Evolutionary conservation across 2,113 vertebrate species (phyloP).

Genomic region (Carassius carassius): DNA sequence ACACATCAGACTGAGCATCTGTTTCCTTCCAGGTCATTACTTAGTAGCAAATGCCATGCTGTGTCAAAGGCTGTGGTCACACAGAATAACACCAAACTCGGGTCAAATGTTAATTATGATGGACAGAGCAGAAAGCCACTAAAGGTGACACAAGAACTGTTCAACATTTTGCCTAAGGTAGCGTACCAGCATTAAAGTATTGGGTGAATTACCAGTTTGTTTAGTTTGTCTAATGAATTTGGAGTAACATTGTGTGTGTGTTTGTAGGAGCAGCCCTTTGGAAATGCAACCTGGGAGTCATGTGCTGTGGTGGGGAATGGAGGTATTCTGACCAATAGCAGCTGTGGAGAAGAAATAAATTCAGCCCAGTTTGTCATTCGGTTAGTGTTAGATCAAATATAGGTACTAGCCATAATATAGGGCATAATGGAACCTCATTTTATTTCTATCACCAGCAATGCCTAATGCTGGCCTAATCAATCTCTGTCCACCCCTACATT

Average conservation of each 20-base stretch:
- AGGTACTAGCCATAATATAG: too few relatives aligned
- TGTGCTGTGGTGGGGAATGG: slow-evolving; percentile 79
- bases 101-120: slow-evolving; percentile 69
- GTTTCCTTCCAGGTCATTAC: slow-evolving; percentile 60
- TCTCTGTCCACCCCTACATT: slow-evolving; percentile 9
- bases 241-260: neutral
- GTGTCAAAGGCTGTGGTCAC: slow-evolving; percentile 69
- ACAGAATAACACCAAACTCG: slow-evolving; percentile 72
- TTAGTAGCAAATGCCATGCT: slow-evolving; percentile 66
- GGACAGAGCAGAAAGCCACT: slow-evolving; percentile 68
- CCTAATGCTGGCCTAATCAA: neutral
- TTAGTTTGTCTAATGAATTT: neutral
- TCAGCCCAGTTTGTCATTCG: slow-evolving; percentile 74
- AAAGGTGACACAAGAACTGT: slow-evolving; percentile 66
- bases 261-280: slow-evolving; percentile 68
- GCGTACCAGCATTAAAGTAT: neutral
- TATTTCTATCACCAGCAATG: neutral
- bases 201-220: neutral
- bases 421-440: neutral
- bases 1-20: neutral
- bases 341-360: slow-evolving; percentile 74
- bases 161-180: slow-evolving; percentile 73
- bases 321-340: slow-evolving; percentile 74
- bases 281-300: slow-evolving; percentile 62
- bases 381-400: slow-evolving; percentile 54